Conservation (phyloP, 2,888 invertebrate genomes). For the Erebia ligea region DNA sequence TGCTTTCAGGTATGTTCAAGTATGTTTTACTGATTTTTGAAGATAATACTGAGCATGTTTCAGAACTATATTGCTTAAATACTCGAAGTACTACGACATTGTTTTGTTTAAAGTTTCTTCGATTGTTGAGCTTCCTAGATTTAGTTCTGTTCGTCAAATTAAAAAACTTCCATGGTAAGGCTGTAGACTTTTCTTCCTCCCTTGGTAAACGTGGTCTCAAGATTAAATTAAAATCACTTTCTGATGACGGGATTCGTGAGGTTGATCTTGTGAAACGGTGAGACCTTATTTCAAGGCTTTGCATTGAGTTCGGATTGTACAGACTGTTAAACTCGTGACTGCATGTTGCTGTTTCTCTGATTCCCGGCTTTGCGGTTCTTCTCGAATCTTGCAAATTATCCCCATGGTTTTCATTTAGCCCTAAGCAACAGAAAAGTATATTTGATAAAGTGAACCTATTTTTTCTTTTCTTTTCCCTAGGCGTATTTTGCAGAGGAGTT, state of each 20-base stretch:
- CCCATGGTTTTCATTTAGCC: conserved; percentile 42
- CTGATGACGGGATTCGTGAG: conserved; percentile 47
- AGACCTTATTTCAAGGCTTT: conserved; percentile 58
- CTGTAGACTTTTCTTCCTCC: conserved; percentile 43
- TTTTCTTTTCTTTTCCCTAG: conserved; percentile 17
- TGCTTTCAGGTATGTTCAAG: conserved; percentile 44
- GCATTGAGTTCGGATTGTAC: conserved; percentile 52
- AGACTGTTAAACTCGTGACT: conserved; percentile 54
- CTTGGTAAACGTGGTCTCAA: conserved; percentile 42
- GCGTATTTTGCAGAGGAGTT: conserved; percentile 1
- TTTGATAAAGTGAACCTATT: conserved; percentile 21
- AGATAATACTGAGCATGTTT: conserved; percentile 31
- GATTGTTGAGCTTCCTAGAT: conserved; percentile 43
- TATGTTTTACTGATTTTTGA: conserved; percentile 48
- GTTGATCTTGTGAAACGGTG: conserved; percentile 52
- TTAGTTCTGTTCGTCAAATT: conserved; percentile 52
- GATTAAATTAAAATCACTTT: conserved; percentile 46
- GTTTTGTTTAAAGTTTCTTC: conserved; percentile 46
- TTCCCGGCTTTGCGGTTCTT: neutral
- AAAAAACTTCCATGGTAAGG: conserved; percentile 49
- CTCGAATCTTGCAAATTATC: conserved; percentile 29
- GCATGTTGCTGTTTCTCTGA: neutral
- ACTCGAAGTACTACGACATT: conserved; percentile 52
- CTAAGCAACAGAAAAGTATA: conserved; percentile 49
- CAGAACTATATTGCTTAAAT: conserved; percentile 38